These are phyloP conservation scores for Mus spicilegus DNA, from an alignment of 2,113 vertebrate genomes.

Conservation along the genomic window DNA sequence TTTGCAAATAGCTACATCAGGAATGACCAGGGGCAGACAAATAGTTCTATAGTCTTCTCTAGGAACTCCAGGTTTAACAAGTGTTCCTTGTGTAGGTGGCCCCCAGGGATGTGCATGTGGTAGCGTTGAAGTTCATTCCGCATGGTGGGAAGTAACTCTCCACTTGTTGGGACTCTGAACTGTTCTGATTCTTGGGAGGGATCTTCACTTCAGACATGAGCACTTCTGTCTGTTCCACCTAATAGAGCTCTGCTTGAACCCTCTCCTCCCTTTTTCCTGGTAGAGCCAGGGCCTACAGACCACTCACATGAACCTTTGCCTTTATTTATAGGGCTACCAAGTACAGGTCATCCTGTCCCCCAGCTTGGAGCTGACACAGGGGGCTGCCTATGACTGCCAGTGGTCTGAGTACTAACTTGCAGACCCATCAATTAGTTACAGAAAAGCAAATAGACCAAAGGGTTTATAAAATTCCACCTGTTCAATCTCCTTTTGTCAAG, in stretches of 20 bases:
- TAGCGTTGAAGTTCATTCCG: neutral
- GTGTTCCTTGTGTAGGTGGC: neutral
- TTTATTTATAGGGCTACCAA: neutral
- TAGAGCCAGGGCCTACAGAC: constrained; percentile 29
- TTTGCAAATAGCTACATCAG: neutral
- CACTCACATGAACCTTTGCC: neutral
- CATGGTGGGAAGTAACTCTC: neutral
- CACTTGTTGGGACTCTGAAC: neutral
- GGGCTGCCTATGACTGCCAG: neutral
- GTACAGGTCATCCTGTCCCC: neutral
- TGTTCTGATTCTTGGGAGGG: neutral
- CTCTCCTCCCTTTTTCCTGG: neutral
- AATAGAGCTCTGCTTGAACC: neutral
- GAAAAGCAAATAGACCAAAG: neutral
- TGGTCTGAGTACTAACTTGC: neutral
- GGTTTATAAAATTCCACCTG: neutral
- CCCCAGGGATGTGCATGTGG: neutral
- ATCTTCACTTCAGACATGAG: neutral
- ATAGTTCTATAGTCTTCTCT: neutral
- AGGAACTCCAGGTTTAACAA: constrained; percentile 5
- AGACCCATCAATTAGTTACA: constrained; percentile 9
- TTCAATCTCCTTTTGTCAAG: neutral
- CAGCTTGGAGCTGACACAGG: neutral
- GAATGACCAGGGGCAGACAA: neutral
- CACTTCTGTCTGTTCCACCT: neutral